Base-by-base conservation (phyloP, 1,140 invertebrate species). In the Aphidius gifuensis region DNA sequence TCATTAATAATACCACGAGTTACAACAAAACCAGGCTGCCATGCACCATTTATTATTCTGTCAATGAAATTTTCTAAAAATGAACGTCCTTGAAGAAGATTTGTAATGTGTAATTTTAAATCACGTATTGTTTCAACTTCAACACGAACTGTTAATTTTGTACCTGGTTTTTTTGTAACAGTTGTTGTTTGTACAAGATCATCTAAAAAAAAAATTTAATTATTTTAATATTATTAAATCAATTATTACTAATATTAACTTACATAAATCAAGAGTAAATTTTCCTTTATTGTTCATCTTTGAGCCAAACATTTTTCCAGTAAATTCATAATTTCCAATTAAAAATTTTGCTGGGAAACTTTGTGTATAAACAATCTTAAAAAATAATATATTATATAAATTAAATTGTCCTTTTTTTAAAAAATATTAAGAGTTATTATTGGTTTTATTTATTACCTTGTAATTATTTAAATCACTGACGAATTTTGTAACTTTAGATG, bases 301-400 rank as follows among this genome's bases (percentile, higher is more conserved):
- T 2, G 82, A 76, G 6, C 87, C 86, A 9, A 92, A 74, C 39
- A 87, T 74, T 50, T 78, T 82, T 5, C 84, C 88, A 58, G 85
- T 81, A 49, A 88, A 83, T 65, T 88, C 85, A 63, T 89, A 93
- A 53, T 85, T 80, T 6, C 91, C 90, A 47, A 82, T 75, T 1
- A 93, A 71, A 61, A 81, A 85, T 69, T 93, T 93, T 62, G 90
- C 89, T 3, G 91, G 91, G 71, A 92, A 93, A 74, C 87, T 90
- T 77, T 93, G 91, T 0, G 89, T 87, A 69, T 91, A 90, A 49
- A 89, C 83, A 81, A 89, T 72, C 90, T 91, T 61, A 83, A 82
- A 68, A 55, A 46, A 50, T 57, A 64, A 53, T 54, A 51, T 61
- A 11, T 42, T 5, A 3, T 38, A 8, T 43, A 38, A 42, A 32